A percentile compares a stretch with the other conserved stretches of the same genome.
phyloP scores from a whole-genome alignment of 1,140 invertebrate genomes.

The Drosophila athabasca region DNA sequence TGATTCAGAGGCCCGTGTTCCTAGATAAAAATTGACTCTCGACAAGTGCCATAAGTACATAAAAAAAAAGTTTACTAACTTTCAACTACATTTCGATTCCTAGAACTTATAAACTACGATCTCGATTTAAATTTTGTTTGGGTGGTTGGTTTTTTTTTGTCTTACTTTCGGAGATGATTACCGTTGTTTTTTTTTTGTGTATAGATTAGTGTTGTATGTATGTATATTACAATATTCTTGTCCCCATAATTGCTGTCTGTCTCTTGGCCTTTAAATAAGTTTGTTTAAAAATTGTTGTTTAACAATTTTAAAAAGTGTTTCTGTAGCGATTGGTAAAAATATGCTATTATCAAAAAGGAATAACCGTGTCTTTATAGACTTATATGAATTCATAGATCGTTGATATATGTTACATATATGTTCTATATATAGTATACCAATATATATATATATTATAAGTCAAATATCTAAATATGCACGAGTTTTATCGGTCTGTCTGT shows the following conservation, averaged over 20 bases:
- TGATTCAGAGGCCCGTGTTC: slow-evolving; percentile 6
- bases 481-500: slow-evolving; percentile 3
- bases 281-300: slow-evolving; percentile 50
- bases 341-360: slow-evolving; percentile 73
- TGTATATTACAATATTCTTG: slow-evolving; percentile 55
- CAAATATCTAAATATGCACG: slow-evolving; percentile 16
- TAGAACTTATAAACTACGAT: slow-evolving; percentile 37
- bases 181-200: background rate
- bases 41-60: slow-evolving; percentile 28
- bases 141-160: slow-evolving; percentile 5
- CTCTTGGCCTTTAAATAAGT: slow-evolving; percentile 9
- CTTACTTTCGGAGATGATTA: no score
- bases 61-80: slow-evolving; percentile 41
- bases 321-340: slow-evolving; percentile 66
- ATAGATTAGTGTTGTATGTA: slow-evolving; percentile 28
- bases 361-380: slow-evolving; percentile 56
- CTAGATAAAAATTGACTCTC: slow-evolving; percentile 33
- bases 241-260: slow-evolving; percentile 24
- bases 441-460: slow-evolving; percentile 14
- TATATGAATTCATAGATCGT: slow-evolving; percentile 52
- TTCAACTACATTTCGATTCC: slow-evolving; percentile 42
- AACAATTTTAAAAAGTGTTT: slow-evolving; percentile 32
- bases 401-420: slow-evolving; percentile 38
- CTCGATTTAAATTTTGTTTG: slow-evolving; percentile 2
- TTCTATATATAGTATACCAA: slow-evolving; percentile 8